Percentiles rank a stretch among this genome's conserved stretches.
These are phyloP conservation scores for Saguinus imperator DNA, from an alignment of 2,113 vertebrate species.

Conservation along the genomic window DNA sequence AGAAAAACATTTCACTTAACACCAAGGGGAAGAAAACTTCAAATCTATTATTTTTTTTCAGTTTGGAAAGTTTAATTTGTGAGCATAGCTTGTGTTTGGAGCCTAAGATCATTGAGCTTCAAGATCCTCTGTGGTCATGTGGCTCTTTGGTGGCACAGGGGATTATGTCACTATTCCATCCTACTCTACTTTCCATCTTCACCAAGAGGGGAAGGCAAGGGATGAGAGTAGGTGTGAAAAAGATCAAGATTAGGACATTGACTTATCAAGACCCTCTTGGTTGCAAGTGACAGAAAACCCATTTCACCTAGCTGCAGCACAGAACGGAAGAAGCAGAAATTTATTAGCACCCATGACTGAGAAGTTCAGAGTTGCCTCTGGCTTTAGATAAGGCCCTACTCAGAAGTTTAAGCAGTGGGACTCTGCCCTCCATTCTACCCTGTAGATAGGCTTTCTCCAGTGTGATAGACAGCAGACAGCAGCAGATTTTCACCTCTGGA, in stretches of 20 bases:
- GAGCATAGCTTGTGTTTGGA: constrained; percentile 13
- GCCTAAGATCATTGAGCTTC: background rate
- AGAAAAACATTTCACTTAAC: background rate
- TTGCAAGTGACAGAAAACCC: background rate
- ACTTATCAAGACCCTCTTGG: background rate
- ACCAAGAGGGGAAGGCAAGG: background rate
- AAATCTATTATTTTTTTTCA: background rate
- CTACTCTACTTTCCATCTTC: background rate
- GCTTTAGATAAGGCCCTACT: background rate
- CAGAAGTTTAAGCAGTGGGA: background rate
- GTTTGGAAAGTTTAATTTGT: constrained; percentile 6
- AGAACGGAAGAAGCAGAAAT: background rate
- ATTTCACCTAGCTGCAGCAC: background rate
- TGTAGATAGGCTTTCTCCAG: background rate
- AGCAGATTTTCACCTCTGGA: background rate
- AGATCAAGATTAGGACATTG: background rate
- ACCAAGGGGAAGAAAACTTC: background rate
- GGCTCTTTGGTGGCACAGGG: background rate
- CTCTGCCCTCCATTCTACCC: background rate
- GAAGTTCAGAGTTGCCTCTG: background rate
- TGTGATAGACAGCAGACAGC: background rate
- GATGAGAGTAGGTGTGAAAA: background rate
- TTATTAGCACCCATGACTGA: background rate
- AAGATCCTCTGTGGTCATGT: background rate
- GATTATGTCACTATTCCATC: background rate